Evolutionary conservation across 1,140 invertebrate genomes (phyloP), one percentile per base, ranked within the genome.

Genomic region (Palaemon carinicauda): DNA sequence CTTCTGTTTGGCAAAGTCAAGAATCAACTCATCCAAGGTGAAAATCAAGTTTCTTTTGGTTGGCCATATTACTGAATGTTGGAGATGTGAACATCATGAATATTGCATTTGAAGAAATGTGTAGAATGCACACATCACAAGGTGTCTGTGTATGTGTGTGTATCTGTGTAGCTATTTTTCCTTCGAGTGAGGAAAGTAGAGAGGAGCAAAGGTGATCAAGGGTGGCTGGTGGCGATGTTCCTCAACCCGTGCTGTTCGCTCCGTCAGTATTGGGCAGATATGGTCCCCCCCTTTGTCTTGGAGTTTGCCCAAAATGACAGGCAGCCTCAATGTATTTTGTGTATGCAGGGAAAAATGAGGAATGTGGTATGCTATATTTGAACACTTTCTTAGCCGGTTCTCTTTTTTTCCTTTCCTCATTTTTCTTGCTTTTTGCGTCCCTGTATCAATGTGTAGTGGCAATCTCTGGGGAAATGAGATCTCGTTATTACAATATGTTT

Each of bases 341-440:
- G 87, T 88, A 88, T 82, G 80, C 87, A 83, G 80, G 80, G 84
- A 85, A 89, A 85, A 82, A 83, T 87, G 86, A 87, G 80, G 83
- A 81, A 80, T 84, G 82, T 60, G 83, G 73, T 74, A 78, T 88
- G 77, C 54, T 85, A 75, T 71, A 87, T 80, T 65, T 71, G 73
- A 60, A 73, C 81, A 81, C 50, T 89, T 80, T 60, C 41, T 84
- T 50, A 79, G 71, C 65, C 77, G n/a, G 65, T 86, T 87, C 51
- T 71, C 75, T 80, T 83, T 33, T 78, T 80, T 80, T 71, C 56
- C 71, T 80, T 73, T 83, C 80, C 77, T 88, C 80, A 80, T 80
- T 89, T 89, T 90, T 90, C 89, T 91, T 92, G 88, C 90, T 89
- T 91, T 90, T 91, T 60, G 89, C 90, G 87, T 90, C 88, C 84